Evolutionary conservation across 2,888 invertebrate genomes (phyloP).

Genomic region (Chalcis sispes): DNA sequence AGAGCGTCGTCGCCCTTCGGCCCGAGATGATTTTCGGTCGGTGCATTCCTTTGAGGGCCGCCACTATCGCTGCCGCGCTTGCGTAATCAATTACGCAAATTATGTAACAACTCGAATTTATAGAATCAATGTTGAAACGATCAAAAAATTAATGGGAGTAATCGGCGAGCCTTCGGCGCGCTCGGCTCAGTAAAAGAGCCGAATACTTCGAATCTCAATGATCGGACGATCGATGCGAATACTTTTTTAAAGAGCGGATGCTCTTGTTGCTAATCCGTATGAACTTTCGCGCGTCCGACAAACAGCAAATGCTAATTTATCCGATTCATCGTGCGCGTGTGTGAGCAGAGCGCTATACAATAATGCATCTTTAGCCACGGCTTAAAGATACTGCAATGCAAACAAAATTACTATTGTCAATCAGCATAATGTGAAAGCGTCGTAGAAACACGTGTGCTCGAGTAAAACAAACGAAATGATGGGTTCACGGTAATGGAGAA

Average conservation of each 20-base stretch:
- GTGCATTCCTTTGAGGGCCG: slow-evolving; percentile 14
- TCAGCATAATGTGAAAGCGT: slow-evolving; percentile 14
- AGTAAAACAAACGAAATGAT: slow-evolving; percentile 25
- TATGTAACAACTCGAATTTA: slow-evolving; percentile 36
- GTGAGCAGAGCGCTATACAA: not conserved
- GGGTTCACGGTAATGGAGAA: not conserved
- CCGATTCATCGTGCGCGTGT: slow-evolving; percentile 13
- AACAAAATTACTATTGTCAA: not conserved
- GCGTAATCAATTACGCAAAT: slow-evolving; percentile 56
- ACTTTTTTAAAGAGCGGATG: too few species aligned
- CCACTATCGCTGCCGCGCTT: slow-evolving; percentile 31
- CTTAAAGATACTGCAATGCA: not conserved
- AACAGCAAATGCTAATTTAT: not conserved
- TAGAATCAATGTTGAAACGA: slow-evolving; percentile 21
- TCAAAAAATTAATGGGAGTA: slow-evolving; percentile 13
- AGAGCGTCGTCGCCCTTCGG: not conserved
- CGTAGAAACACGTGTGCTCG: not conserved
- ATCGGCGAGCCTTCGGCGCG: not conserved
- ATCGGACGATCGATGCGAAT: too few species aligned
- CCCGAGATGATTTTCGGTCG: slow-evolving; percentile 11
- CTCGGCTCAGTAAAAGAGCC: not conserved
- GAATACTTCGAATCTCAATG: too few species aligned
- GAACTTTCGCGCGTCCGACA: too few species aligned
- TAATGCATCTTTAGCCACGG: slow-evolving; percentile 29
- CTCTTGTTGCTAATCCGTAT: too few species aligned